Evolutionary conservation across 2,797 vertebrate species (phyloP).

Genomic region (Cossypha dichroa): DNA sequence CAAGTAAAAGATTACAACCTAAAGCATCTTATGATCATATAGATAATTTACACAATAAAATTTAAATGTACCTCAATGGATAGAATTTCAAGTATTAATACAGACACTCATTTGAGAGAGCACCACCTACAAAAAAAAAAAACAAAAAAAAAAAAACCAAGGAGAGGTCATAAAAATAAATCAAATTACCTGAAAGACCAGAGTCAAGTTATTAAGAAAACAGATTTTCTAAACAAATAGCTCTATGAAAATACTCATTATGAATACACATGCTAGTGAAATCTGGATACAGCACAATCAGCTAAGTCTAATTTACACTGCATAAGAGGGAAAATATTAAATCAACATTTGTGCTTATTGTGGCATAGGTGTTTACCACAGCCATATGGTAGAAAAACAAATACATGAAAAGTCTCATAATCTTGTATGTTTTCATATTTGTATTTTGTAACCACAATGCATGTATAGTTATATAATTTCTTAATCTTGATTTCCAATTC

Average conservation of each 20-base stretch:
- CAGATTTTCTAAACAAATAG: not conserved
- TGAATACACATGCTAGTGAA: not conserved
- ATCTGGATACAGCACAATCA: not conserved
- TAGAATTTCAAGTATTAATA: not conserved
- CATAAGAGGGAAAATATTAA: not conserved
- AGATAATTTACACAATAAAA: not conserved
- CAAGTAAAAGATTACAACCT: not conserved
- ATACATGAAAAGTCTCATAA: not conserved
- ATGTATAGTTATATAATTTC: not conserved
- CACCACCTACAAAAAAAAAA: rapidly evolving
- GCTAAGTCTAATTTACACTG: not conserved
- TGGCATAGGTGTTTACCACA: not conserved
- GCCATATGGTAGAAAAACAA: not conserved
- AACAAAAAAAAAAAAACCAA: rapidly evolving
- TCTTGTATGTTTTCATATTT: not conserved
- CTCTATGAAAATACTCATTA: not conserved
- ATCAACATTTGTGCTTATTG: not conserved
- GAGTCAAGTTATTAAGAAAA: not conserved
- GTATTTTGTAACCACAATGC: not conserved
- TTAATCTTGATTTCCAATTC: not conserved
- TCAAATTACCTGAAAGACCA: not conserved
- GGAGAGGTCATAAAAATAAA: not conserved
- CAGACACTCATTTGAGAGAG: not conserved
- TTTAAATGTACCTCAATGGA: not conserved
- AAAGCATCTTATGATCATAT: not conserved